Evolutionary conservation across 2,888 invertebrate genomes (phyloP).

Genomic region (Chloroclystis v-ata): DNA sequence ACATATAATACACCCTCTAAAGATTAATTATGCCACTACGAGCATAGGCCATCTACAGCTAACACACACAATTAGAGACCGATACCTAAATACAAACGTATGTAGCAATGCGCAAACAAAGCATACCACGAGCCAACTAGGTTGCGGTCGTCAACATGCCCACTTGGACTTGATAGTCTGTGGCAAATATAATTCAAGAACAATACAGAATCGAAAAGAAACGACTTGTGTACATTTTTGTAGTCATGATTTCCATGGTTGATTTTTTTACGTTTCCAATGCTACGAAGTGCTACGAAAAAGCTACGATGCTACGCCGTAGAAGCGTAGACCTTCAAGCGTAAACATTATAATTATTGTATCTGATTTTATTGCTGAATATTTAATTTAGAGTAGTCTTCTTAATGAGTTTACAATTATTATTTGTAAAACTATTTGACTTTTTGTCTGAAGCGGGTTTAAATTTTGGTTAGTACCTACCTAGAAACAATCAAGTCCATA

Average conservation of each 20-base stretch:
- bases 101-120: slow-evolving; percentile 24
- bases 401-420: too few relatives aligned
- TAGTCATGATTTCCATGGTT: neutral
- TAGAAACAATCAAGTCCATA: too few relatives aligned
- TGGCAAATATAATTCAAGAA: slow-evolving; percentile 6
- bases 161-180: slow-evolving; percentile 44
- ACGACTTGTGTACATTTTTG: neutral
- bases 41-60: too few relatives aligned
- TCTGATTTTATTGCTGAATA: neutral
- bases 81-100: slow-evolving; percentile 1
- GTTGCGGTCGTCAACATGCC: slow-evolving; percentile 45
- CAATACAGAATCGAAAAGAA: neutral
- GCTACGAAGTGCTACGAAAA: neutral
- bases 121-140: slow-evolving; percentile 51
- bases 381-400: too few relatives aligned
- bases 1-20: too few relatives aligned
- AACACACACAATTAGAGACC: too few relatives aligned
- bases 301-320: slow-evolving; percentile 8
- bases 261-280: too few relatives aligned
- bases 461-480: too few relatives aligned
- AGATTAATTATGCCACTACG: too few relatives aligned
- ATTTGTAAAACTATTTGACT: too few relatives aligned
- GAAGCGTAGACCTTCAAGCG: slow-evolving; percentile 1
- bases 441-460: too few relatives aligned
- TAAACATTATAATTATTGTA: neutral